phyloP scores from a whole-genome alignment of 2,113 vertebrate genomes.

The Ariopsis seemanni region DNA sequence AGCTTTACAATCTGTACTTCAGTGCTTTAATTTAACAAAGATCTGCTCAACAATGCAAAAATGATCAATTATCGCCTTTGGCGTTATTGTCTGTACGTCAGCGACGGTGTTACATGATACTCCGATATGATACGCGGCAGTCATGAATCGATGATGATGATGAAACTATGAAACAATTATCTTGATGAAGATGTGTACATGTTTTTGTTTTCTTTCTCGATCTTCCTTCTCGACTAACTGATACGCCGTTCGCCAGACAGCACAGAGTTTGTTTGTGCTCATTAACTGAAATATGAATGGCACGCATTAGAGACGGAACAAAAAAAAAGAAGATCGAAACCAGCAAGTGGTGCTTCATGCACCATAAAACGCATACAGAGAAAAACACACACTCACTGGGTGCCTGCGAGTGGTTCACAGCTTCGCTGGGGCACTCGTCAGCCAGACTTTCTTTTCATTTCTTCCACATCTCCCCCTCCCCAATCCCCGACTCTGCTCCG shows the following conservation, averaged over 20 bases:
- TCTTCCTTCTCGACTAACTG: background rate
- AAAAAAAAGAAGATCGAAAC: background rate
- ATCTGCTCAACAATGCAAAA: conserved; percentile 9
- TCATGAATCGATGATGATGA: background rate
- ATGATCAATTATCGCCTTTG: conserved; percentile 15
- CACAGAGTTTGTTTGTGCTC: background rate
- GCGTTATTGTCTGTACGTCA: background rate
- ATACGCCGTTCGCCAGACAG: background rate
- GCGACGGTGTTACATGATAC: background rate
- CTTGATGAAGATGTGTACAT: background rate
- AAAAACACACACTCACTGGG: conserved; percentile 10
- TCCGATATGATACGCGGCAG: background rate
- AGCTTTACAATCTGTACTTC: background rate
- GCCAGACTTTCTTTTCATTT: conserved; percentile 70
- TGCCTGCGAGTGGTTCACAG: conserved; percentile 58
- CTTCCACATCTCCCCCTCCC: conserved; percentile 49
- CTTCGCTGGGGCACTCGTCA: conserved; percentile 62
- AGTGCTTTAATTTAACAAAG: background rate
- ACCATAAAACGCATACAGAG: conserved; percentile 13
- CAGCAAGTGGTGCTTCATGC: conserved; percentile 7
- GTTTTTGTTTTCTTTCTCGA: background rate
- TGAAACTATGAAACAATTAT: conserved; percentile 12
- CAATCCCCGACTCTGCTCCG: conserved; percentile 36
- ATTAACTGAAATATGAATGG: conserved; percentile 22
- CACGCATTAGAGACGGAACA: background rate